Evolutionary conservation across 2,888 invertebrate genomes (phyloP).

Genomic region (Eupithecia exiguata): DNA sequence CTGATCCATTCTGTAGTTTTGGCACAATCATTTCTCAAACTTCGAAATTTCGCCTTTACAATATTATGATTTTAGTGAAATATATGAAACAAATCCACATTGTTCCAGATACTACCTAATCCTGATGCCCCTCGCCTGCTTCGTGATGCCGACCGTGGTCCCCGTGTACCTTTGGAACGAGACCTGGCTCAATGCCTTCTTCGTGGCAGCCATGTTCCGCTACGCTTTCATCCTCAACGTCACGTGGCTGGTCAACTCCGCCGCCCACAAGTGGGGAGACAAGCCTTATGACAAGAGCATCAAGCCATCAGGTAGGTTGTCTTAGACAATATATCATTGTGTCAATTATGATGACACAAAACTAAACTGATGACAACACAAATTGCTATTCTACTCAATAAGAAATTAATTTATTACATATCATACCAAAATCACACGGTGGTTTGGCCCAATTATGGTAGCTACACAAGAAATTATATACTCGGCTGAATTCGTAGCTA

Average conservation of each 20-base stretch:
- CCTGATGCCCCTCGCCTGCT: conserved; percentile 89
- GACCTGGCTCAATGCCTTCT: conserved; percentile 86
- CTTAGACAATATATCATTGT: neutral
- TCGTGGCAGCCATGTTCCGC: conserved; percentile 88
- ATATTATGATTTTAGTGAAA: too few relatives aligned
- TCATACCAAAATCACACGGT: neutral
- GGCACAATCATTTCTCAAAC: too few relatives aligned
- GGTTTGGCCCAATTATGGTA: neutral
- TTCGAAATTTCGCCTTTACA: too few relatives aligned
- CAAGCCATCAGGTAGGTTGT: conserved; percentile 77
- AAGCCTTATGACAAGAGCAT: conserved; percentile 90
- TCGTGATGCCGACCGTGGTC: conserved; percentile 89
- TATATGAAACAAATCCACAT: neutral
- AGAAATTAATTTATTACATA: too few relatives aligned
- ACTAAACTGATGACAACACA: neutral
- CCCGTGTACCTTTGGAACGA: conserved; percentile 93
- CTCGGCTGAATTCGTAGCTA: neutral
- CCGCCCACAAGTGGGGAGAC: conserved; percentile 92
- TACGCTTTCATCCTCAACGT: conserved; percentile 92
- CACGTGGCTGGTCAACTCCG: conserved; percentile 96
- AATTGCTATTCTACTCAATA: too few relatives aligned
- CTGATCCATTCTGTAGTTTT: too few relatives aligned
- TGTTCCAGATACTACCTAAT: conserved; percentile 87
- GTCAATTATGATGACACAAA: neutral
- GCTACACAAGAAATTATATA: neutral